Conservation (phyloP, 2,888 invertebrate genomes). For the Eueremaeus valkanovi region DNA sequence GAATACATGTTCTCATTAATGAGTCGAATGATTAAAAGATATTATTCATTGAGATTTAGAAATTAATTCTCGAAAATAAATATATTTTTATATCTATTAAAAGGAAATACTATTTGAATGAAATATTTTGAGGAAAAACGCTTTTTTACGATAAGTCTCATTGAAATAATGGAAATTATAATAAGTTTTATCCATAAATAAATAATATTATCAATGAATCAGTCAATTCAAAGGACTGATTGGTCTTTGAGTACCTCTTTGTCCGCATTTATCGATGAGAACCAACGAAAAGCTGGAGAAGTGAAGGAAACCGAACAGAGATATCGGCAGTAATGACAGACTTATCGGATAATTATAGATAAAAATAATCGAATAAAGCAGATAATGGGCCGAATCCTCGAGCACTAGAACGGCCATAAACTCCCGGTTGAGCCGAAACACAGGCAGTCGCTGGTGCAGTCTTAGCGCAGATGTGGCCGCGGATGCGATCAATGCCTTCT, state of each 20-base stretch:
- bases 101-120: too few relatives aligned
- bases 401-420: slow-evolving; percentile 73
- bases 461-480: slow-evolving; percentile 92
- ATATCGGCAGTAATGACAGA: slow-evolving; percentile 81
- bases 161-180: too few relatives aligned
- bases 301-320: slow-evolving; percentile 87
- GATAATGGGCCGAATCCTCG: slow-evolving; percentile 89
- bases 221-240: background rate
- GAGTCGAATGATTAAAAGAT: too few relatives aligned
- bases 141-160: too few relatives aligned
- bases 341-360: slow-evolving; percentile 82
- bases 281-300: slow-evolving; percentile 85
- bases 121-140: too few relatives aligned
- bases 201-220: background rate
- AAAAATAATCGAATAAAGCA: slow-evolving; percentile 92
- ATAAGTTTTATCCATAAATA: too few relatives aligned
- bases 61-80: too few relatives aligned
- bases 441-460: slow-evolving; percentile 85
- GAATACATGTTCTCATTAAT: too few relatives aligned
- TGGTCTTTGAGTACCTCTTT: background rate
- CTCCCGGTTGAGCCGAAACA: slow-evolving; percentile 65
- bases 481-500: slow-evolving; percentile 84
- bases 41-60: too few relatives aligned
- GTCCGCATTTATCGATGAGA: slow-evolving; percentile 75
- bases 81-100: too few relatives aligned